phyloP scores from a whole-genome alignment of 1,140 invertebrate species.

The Lasioglossum albipes region DNA sequence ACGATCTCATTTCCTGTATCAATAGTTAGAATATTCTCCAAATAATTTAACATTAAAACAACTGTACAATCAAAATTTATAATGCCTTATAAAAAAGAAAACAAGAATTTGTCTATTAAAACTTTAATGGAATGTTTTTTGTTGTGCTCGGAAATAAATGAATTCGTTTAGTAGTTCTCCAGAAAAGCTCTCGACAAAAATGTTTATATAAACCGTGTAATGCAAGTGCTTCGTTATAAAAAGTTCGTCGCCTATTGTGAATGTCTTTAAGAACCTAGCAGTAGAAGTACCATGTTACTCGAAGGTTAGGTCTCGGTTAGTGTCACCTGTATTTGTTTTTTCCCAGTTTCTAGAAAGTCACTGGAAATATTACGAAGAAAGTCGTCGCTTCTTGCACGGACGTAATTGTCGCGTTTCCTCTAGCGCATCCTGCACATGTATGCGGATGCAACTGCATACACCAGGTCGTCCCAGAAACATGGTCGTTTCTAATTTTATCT shows the following conservation, averaged over 20 bases:
- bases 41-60: too few species aligned
- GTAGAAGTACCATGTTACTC: not conserved
- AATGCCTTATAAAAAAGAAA: too few species aligned
- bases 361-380: not conserved
- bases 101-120: too few species aligned
- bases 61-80: too few species aligned
- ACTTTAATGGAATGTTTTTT: too few species aligned
- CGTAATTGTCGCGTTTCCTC: slow-evolving; percentile 22
- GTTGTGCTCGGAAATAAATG: too few species aligned
- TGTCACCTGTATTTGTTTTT: not conserved
- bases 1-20: too few species aligned
- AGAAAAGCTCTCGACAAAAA: not conserved
- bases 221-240: too few species aligned
- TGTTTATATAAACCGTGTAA: too few species aligned
- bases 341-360: not conserved
- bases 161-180: too few species aligned
- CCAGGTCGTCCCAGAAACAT: not conserved
- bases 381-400: not conserved
- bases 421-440: not conserved
- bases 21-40: too few species aligned
- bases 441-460: not conserved
- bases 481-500: not conserved
- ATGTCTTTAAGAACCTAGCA: not conserved
- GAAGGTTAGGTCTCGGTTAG: not conserved
- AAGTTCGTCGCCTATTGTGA: not conserved